These are phyloP conservation scores for Lepilemur ruficaudatus DNA, from an alignment of 2,797 vertebrate species.

Conservation along the genomic window DNA sequence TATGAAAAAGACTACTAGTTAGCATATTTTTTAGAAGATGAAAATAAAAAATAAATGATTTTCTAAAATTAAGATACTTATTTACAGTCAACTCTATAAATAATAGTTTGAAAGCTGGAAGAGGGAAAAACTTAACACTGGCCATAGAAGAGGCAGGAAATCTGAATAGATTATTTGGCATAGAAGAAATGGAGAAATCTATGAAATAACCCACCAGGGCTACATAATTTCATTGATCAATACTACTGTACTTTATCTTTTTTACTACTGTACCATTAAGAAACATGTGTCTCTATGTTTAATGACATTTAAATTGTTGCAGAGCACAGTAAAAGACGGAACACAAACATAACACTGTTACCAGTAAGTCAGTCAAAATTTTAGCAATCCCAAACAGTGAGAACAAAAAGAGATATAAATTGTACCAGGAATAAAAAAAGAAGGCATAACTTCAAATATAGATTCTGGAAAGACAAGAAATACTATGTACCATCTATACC, in stretches of 20 bases:
- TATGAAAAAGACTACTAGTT: not conserved
- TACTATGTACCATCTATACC: not conserved
- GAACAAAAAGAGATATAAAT: not conserved
- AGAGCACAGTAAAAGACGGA: not conserved
- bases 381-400: not conserved
- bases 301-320: not conserved
- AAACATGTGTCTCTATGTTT: not conserved
- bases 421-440: not conserved
- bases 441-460: not conserved
- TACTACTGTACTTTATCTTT: not conserved
- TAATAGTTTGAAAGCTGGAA: not conserved
- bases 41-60: not conserved
- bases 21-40: not conserved
- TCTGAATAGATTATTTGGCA: not conserved
- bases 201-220: not conserved
- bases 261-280: not conserved
- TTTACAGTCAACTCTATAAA: not conserved
- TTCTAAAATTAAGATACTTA: conserved; percentile 19
- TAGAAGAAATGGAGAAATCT: not conserved
- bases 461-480: conserved; percentile 14
- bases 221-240: not conserved
- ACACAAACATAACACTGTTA: not conserved
- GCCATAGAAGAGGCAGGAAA: not conserved
- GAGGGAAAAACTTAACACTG: not conserved
- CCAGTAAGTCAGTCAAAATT: not conserved